Percentiles rank a stretch among this genome's conserved stretches.
Conservation (phyloP, 2,113 vertebrate genomes). For the Budorcas taxicolor region DNA sequence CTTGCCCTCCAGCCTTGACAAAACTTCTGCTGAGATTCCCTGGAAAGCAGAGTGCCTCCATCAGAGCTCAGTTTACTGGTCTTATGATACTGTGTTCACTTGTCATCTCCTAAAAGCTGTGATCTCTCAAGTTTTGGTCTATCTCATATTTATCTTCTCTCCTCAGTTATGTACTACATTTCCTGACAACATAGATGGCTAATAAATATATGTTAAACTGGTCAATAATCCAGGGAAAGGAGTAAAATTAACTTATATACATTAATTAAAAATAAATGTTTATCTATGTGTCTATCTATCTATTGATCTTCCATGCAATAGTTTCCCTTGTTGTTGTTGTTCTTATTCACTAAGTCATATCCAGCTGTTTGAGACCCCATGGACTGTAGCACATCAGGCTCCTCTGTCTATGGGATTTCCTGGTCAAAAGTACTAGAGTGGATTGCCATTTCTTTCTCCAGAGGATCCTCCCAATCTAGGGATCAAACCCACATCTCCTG, state of each 20-base stretch:
- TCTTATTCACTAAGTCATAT: background rate
- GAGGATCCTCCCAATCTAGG: background rate
- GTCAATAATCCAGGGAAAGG: background rate
- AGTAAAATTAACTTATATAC: background rate
- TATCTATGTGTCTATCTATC: background rate
- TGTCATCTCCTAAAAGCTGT: background rate
- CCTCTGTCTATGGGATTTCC: background rate
- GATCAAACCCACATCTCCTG: background rate
- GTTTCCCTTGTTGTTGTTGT: background rate
- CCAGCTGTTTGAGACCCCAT: background rate
- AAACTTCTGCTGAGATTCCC: background rate
- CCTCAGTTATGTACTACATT: background rate
- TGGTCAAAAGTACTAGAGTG: background rate
- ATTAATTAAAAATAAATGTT: background rate
- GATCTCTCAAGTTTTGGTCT: background rate
- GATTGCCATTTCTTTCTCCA: background rate
- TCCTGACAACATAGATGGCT: background rate
- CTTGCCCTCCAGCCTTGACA: background rate
- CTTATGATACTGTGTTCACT: background rate
- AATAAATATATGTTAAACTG: background rate
- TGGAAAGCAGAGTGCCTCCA: rapidly evolving
- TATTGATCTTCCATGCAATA: background rate
- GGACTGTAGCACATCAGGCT: background rate
- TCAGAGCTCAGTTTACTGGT: rapidly evolving
- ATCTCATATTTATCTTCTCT: background rate